phyloP scores from a whole-genome alignment of 2,888 invertebrate genomes.

The Pammene fasciana region DNA sequence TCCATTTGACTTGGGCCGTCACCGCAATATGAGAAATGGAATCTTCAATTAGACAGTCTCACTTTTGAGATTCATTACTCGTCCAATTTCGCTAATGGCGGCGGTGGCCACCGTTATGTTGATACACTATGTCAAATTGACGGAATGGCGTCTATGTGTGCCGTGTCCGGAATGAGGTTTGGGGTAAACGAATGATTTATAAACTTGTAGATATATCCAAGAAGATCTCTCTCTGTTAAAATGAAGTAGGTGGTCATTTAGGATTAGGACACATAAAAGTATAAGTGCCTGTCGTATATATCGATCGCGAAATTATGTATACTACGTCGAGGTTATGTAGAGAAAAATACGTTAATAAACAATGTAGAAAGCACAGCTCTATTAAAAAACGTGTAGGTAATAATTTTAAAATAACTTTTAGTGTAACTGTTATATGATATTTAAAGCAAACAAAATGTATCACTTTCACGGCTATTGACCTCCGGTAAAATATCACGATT shows the following conservation, averaged over 20 bases:
- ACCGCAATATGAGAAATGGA: constrained; percentile 55
- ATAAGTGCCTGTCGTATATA: no score
- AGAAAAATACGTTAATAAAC: no score
- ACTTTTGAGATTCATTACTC: constrained; percentile 50
- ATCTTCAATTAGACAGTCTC: constrained; percentile 54
- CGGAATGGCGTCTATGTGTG: constrained; percentile 27
- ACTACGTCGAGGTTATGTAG: no score
- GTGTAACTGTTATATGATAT: no score
- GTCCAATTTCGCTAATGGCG: constrained; percentile 43
- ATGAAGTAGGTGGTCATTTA: no score
- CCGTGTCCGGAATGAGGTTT: constrained; percentile 1
- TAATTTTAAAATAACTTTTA: no score
- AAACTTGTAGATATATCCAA: background rate
- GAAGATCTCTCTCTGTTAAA: no score
- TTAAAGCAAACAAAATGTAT: background rate
- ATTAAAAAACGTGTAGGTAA: no score
- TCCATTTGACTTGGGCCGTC: constrained; percentile 35
- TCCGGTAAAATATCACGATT: constrained; percentile 10
- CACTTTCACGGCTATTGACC: constrained; percentile 16
- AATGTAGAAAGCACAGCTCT: no score
- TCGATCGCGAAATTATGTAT: no score
- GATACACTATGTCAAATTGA: constrained; percentile 40
- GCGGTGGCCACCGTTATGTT: constrained; percentile 35
- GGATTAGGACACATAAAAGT: no score
- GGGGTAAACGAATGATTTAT: constrained; percentile 20